Percentiles rank a stretch among this genome's conserved stretches.
These are phyloP conservation scores for Eulimnadia texana DNA, from an alignment of 1,140 invertebrate species.

Conservation along the genomic window DNA sequence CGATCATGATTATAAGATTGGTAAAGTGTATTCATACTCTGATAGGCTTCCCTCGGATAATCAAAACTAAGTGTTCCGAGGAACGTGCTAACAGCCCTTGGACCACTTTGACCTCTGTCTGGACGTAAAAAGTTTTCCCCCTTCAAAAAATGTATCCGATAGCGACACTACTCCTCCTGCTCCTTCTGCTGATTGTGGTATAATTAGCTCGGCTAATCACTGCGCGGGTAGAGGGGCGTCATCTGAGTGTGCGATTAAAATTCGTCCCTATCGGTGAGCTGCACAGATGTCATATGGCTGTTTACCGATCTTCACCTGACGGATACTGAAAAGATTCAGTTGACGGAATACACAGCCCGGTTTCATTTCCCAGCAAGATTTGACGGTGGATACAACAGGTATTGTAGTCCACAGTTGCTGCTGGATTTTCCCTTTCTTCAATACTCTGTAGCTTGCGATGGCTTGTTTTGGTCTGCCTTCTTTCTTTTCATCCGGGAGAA, in stretches of 20 bases:
- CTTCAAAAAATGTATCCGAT: background rate
- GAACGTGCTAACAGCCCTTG: too few species aligned
- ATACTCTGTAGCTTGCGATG: constrained; percentile 1
- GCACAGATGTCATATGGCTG: background rate
- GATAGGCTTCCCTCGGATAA: too few species aligned
- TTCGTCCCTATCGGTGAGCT: background rate
- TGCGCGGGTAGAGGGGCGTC: background rate
- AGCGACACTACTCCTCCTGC: background rate
- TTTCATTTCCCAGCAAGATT: background rate
- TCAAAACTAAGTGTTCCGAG: too few species aligned
- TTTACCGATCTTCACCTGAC: background rate
- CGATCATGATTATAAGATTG: too few species aligned
- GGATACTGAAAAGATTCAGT: background rate
- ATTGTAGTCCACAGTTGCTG: background rate
- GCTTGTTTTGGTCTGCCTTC: background rate
- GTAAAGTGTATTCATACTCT: too few species aligned
- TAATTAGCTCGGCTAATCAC: background rate
- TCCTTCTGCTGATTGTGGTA: background rate
- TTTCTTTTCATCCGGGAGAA: background rate
- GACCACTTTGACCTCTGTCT: background rate
- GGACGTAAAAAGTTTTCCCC: background rate
- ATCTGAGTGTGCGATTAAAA: background rate
- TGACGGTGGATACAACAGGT: background rate
- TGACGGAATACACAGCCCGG: background rate
- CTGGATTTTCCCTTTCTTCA: background rate